Evolutionary conservation across 2,797 vertebrate genomes (phyloP), one percentile per base, ranked within the genome.

Genomic region (Aythya fuligula): DNA sequence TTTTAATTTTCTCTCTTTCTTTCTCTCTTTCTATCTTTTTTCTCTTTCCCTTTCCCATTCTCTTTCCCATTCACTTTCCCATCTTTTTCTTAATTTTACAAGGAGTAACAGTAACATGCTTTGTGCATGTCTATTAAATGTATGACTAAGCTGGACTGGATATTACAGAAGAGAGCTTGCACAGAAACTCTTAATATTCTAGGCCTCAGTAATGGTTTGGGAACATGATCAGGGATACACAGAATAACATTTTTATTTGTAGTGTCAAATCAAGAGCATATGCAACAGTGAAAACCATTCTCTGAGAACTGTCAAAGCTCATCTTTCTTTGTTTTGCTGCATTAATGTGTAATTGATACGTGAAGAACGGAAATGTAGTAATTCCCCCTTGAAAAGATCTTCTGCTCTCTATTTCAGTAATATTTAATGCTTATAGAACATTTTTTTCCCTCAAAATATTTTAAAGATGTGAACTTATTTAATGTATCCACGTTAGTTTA

Each of bases 291-390:
- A 95, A 97, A 96, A 96, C 72, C 65, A 51, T 96, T 97, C 95
- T 88, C 96, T 96, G 94, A 96, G 91, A 94, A 89, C 89, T 89
- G 62, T 62, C 79, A 96, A 94, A 95, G 94, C 91, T 85, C 94
- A 96, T 97, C 87, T 96, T 96, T 96, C 75, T 97, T 95, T 85
- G 79, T 96, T 97, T 97, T 95, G 51, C 73, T 94, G 90, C 81
- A 85, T 97, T 97, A 97, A 94, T 95, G 85, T 96, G 69, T 94
- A 96, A 98, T 96, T 7, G n/a, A 97, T 97, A 96, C 49, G 66
- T 94, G 87, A 94, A 94, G 81, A 85, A 83, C 89, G 60, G 39
- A 91, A 94, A 92, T 87, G 78, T 88, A 95, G 87, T 89, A 67
- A 95, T 95, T 96, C 87, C 73, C 89, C 77, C 49, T 94, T 93